A percentile compares a stretch with the other conserved stretches of the same genome.
phyloP scores from a whole-genome alignment of 2,888 invertebrate species.

The Acrobasis suavella region DNA sequence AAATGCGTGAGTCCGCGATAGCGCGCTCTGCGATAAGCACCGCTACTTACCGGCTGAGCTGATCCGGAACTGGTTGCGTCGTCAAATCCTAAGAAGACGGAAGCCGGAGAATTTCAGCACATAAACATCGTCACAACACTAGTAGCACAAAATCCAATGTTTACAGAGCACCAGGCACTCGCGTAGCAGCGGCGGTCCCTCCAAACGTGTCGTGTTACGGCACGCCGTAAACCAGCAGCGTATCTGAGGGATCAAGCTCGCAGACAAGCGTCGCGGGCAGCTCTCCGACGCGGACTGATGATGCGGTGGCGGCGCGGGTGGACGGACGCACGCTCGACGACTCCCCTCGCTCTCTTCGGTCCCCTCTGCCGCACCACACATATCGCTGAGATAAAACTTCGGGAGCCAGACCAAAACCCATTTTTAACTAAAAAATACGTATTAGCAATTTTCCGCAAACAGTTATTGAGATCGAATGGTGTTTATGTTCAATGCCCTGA shows the following conservation, averaged over 20 bases:
- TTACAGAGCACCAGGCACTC: slow-evolving; percentile 77
- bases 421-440: slow-evolving; percentile 63
- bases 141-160: slow-evolving; percentile 74
- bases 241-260: slow-evolving; percentile 79
- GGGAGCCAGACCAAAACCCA: slow-evolving; percentile 73
- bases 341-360: slow-evolving; percentile 47
- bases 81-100: slow-evolving; percentile 71
- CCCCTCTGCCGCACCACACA: slow-evolving; percentile 58
- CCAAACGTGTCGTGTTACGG: slow-evolving; percentile 83
- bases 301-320: slow-evolving; percentile 76
- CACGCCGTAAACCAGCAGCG: slow-evolving; percentile 82
- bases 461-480: slow-evolving; percentile 55
- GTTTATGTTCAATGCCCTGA: slow-evolving; percentile 38
- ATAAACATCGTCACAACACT: slow-evolving; percentile 76
- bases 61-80: slow-evolving; percentile 78
- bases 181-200: slow-evolving; percentile 76
- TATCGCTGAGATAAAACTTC: slow-evolving; percentile 75
- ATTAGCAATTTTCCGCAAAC: slow-evolving; percentile 69
- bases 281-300: slow-evolving; percentile 80
- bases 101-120: slow-evolving; percentile 67
- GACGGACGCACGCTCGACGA: slow-evolving; percentile 69
- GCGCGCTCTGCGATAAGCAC: slow-evolving; percentile 78
- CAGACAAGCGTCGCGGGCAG: slow-evolving; percentile 75
- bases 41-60: slow-evolving; percentile 80
- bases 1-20: slow-evolving; percentile 81